These are phyloP conservation scores for Lasaia peninsularis DNA, from an alignment of 1,140 invertebrate species.

Conservation along the genomic window DNA sequence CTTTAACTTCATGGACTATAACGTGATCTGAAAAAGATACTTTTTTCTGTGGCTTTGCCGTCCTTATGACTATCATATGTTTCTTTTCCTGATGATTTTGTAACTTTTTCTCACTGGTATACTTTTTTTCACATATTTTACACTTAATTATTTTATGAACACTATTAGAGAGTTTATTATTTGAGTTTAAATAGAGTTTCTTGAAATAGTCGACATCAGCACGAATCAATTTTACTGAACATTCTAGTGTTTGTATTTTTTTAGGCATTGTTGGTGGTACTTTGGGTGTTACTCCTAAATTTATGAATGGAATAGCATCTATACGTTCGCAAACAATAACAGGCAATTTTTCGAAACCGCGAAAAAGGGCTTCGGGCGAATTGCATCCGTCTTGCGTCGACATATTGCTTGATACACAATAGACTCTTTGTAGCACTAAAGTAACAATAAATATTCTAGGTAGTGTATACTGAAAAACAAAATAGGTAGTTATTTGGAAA, in stretches of 20 bases:
- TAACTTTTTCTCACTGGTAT: conserved; percentile 43
- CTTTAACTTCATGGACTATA: conserved; percentile 50
- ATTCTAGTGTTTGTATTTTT: conserved; percentile 21
- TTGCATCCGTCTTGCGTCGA: background rate
- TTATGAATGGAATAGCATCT: conserved; percentile 46
- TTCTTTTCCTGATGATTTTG: conserved; percentile 54
- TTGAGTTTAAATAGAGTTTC: background rate
- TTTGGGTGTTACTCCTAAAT: conserved; percentile 1
- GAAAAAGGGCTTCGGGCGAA: conserved; percentile 31
- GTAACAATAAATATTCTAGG: too few relatives aligned
- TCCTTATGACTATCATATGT: conserved; percentile 44
- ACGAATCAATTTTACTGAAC: conserved; percentile 36
- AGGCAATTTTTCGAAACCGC: conserved; percentile 46
- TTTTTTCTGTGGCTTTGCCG: conserved; percentile 41
- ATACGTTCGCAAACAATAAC: conserved; percentile 35
- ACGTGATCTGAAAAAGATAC: conserved; percentile 61
- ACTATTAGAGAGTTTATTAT: background rate
- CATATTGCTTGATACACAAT: too few relatives aligned
- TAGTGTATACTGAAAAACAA: too few relatives aligned
- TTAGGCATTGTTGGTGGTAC: background rate
- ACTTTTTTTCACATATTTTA: conserved; percentile 51
- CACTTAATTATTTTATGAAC: conserved; percentile 29
- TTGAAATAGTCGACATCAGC: conserved; percentile 39
- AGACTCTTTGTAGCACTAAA: too few relatives aligned
- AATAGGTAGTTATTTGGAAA: too few relatives aligned